These are phyloP conservation scores for Gambusia holbrooki DNA, from an alignment of 2,113 vertebrate genomes.

Conservation along the genomic window DNA sequence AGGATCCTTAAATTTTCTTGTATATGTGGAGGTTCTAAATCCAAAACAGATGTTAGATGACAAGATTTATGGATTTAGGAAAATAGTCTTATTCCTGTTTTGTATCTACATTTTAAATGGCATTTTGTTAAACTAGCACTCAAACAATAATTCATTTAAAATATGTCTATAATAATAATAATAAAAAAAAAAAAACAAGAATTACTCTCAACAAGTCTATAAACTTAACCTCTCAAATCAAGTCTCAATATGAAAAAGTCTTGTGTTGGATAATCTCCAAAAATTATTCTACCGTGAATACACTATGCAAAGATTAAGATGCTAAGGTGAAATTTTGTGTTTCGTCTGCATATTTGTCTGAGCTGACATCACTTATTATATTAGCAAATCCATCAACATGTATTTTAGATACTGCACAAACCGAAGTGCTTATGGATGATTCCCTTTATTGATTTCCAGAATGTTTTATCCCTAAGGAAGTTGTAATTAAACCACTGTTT, in stretches of 20 bases:
- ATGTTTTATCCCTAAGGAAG: too few relatives aligned
- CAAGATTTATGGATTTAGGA: background rate
- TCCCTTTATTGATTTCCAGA: background rate
- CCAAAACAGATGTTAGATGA: background rate
- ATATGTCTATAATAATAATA: background rate
- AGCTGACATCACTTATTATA: background rate
- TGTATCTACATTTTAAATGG: background rate
- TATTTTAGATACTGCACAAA: background rate
- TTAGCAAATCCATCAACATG: background rate
- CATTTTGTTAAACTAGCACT: background rate
- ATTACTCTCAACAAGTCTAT: background rate
- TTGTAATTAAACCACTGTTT: too few relatives aligned
- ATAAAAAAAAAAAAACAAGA: background rate
- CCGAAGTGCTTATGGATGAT: background rate
- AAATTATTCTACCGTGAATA: background rate
- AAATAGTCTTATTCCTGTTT: background rate
- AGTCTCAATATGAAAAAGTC: background rate
- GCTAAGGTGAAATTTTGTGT: background rate
- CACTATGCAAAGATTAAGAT: too few relatives aligned
- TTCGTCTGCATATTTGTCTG: background rate
- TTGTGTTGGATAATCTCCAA: background rate
- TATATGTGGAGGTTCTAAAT: background rate
- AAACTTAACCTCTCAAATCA: background rate
- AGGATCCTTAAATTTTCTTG: background rate
- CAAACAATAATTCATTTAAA: background rate